These are phyloP conservation scores for Acanthochromis polyacanthus DNA, from an alignment of 2,113 vertebrate species.

Conservation along the genomic window DNA sequence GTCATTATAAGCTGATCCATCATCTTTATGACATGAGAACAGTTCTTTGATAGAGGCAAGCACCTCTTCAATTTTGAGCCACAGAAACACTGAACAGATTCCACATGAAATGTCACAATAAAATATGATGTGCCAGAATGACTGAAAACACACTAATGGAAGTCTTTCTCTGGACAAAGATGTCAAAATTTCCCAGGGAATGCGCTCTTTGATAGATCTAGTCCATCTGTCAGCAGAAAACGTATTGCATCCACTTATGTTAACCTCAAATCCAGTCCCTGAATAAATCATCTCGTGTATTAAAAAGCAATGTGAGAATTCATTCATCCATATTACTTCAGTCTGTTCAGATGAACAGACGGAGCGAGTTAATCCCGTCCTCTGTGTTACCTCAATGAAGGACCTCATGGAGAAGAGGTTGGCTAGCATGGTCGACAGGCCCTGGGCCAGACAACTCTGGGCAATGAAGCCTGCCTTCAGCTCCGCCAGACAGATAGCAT, in stretches of 20 bases:
- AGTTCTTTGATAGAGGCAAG: constrained; percentile 75
- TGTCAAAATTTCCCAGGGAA: constrained; percentile 50
- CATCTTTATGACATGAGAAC: constrained; percentile 80
- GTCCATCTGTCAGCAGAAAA: constrained; percentile 59
- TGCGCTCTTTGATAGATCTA: constrained; percentile 50
- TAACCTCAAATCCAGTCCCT: constrained; percentile 48
- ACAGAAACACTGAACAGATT: constrained; percentile 73
- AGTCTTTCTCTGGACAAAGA: constrained; percentile 58
- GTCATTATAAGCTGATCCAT: constrained; percentile 80
- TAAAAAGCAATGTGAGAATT: constrained; percentile 55
- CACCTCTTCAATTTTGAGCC: constrained; percentile 75
- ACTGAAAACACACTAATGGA: constrained; percentile 63
- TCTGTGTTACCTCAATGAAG: constrained; percentile 96
- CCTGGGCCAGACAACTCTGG: constrained; percentile 99
- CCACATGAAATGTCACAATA: constrained; percentile 73
- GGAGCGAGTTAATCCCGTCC: constrained; percentile 62
- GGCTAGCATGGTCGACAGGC: constrained; percentile 99
- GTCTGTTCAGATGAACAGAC: constrained; percentile 27
- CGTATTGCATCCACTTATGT: constrained; percentile 46
- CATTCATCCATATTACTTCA: constrained; percentile 29
- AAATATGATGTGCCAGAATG: constrained; percentile 72
- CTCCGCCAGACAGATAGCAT: constrained; percentile 98
- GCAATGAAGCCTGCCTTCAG: constrained; percentile 99
- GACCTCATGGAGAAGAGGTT: constrained; percentile 99
- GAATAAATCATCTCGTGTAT: constrained; percentile 47